Percentiles rank a stretch among this genome's conserved stretches.
phyloP scores from a whole-genome alignment of 2,888 invertebrate species.

The Calliopum simillimum region DNA sequence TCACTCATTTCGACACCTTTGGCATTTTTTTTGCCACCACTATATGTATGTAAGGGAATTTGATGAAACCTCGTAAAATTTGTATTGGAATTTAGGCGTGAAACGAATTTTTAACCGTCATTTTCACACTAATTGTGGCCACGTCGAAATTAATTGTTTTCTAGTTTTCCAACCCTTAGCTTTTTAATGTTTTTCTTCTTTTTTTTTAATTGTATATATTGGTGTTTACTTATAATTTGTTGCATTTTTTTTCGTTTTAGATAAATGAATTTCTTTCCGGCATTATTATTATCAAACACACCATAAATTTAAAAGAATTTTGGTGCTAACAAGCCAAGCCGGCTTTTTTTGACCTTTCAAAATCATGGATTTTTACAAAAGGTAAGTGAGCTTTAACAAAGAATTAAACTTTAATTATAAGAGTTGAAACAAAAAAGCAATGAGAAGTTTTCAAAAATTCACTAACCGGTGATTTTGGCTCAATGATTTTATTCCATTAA shows the following conservation, averaged over 20 bases:
- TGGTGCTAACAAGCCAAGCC: neutral
- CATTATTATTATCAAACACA: slow-evolving; percentile 25
- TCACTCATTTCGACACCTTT: slow-evolving; percentile 54
- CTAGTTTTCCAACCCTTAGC: slow-evolving; percentile 25
- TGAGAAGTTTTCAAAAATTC: too few relatives aligned
- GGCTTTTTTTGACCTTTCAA: neutral
- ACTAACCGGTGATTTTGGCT: too few relatives aligned
- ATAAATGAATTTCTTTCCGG: slow-evolving; percentile 35
- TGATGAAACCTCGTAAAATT: neutral
- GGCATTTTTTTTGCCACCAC: neutral
- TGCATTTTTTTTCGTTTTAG: slow-evolving; percentile 43
- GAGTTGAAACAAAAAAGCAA: too few relatives aligned
- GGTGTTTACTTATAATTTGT: slow-evolving; percentile 11
- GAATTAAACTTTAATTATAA: too few relatives aligned
- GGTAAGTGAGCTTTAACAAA: slow-evolving; percentile 50
- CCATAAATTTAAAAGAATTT: slow-evolving; percentile 12
- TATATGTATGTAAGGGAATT: neutral
- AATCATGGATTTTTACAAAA: slow-evolving; percentile 59
- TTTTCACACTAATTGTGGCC: slow-evolving; percentile 60
- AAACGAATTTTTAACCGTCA: slow-evolving; percentile 46
- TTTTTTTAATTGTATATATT: slow-evolving; percentile 1
- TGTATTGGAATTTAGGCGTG: slow-evolving; percentile 14
- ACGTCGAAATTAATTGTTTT: slow-evolving; percentile 55
- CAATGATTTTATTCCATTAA: too few relatives aligned
- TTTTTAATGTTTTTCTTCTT: slow-evolving; percentile 10